Percentiles rank a stretch among this genome's conserved stretches.
These are phyloP conservation scores for Tetanocera ferruginea DNA, from an alignment of 2,888 invertebrate genomes.

Conservation along the genomic window DNA sequence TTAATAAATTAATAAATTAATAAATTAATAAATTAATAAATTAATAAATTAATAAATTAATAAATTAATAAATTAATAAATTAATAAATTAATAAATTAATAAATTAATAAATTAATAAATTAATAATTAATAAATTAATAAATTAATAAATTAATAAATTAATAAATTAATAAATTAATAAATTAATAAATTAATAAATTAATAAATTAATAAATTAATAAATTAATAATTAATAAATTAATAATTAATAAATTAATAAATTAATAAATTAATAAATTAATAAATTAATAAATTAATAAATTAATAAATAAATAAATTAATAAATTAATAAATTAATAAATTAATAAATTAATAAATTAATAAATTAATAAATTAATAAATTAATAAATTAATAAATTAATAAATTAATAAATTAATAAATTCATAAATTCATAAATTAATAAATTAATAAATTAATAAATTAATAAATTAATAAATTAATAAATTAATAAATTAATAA, in stretches of 20 bases:
- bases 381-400: background rate
- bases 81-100: background rate
- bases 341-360: slow-evolving; percentile 3
- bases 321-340: slow-evolving; percentile 3
- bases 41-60: no score
- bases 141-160: background rate
- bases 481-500: slow-evolving; percentile 5
- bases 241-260: slow-evolving; percentile 3
- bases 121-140: slow-evolving; percentile 3
- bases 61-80: no score
- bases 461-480: slow-evolving; percentile 10
- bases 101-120: slow-evolving; percentile 3
- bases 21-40: no score
- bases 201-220: background rate
- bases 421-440: background rate
- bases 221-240: slow-evolving; percentile 3
- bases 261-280: background rate
- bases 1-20: no score
- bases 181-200: slow-evolving; percentile 3
- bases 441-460: slow-evolving; percentile 1
- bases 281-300: background rate
- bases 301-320: background rate
- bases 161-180: slow-evolving; percentile 3
- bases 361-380: background rate
- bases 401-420: background rate